Percentiles rank a stretch among this genome's conserved stretches.
phyloP scores from a whole-genome alignment of 2,888 invertebrate species.

The Ypsolopha scabrella region DNA sequence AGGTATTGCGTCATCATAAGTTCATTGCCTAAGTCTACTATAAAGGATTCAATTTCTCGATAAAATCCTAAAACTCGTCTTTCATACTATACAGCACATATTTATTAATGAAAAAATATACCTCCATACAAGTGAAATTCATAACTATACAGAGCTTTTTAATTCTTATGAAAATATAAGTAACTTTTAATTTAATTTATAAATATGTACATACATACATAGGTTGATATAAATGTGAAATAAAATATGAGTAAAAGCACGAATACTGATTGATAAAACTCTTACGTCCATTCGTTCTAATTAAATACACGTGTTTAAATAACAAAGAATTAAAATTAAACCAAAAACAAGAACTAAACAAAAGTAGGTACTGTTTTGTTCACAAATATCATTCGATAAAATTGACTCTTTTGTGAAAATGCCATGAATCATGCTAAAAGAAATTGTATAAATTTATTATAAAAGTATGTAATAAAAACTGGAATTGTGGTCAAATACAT shows the following conservation, averaged over 20 bases:
- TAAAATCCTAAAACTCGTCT: neutral
- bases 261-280: conserved; percentile 1
- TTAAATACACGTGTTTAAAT: neutral
- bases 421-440: neutral
- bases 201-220: conserved; percentile 3
- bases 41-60: neutral
- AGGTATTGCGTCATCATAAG: conserved; percentile 47
- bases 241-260: neutral
- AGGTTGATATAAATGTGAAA: neutral
- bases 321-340: no score
- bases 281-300: neutral
- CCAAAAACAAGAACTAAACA: no score
- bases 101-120: conserved; percentile 4
- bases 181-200: conserved; percentile 11
- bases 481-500: neutral
- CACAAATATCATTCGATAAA: no score
- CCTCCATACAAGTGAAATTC: neutral
- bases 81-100: neutral
- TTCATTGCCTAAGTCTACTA: neutral
- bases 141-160: conserved; percentile 12
- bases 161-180: conserved; percentile 56
- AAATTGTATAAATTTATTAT: neutral
- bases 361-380: no score
- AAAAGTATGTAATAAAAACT: neutral
- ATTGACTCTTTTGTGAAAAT: neutral